Percentiles rank a stretch among this genome's conserved stretches.
phyloP scores from a whole-genome alignment of 2,888 invertebrate genomes.

The Hypselothyrea guttata region DNA sequence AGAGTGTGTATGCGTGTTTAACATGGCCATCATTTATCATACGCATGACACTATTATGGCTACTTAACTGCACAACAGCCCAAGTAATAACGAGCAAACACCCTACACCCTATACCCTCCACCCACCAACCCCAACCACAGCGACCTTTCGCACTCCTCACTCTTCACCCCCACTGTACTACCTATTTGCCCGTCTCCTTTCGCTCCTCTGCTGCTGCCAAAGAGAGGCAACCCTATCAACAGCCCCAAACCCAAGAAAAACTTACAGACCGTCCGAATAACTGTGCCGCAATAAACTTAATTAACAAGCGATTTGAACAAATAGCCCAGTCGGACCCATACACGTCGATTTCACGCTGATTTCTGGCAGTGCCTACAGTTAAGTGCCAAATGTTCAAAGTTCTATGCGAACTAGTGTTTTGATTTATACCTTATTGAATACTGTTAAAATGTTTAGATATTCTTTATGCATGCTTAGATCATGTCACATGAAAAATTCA shows the following conservation, averaged over 20 bases:
- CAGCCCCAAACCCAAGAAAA: slow-evolving; percentile 14
- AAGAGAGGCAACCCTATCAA: slow-evolving; percentile 5
- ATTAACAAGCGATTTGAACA: slow-evolving; percentile 63
- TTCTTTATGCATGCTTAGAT: too few species aligned
- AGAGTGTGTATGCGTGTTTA: slow-evolving; percentile 26
- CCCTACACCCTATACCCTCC: not conserved
- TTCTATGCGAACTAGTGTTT: too few species aligned
- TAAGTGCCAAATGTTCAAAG: too few species aligned
- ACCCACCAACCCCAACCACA: not conserved
- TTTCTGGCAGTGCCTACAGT: too few species aligned
- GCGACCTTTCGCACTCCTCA: too few species aligned
- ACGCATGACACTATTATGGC: slow-evolving; percentile 64
- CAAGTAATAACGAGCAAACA: slow-evolving; percentile 48
- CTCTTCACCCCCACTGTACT: too few species aligned
- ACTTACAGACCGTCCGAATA: slow-evolving; percentile 33
- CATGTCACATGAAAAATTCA: too few species aligned
- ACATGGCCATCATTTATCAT: slow-evolving; percentile 63
- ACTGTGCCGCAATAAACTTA: slow-evolving; percentile 57
- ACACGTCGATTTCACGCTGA: too few species aligned
- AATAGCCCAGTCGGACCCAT: slow-evolving; percentile 13
- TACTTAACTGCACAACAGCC: slow-evolving; percentile 62
- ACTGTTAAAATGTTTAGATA: too few species aligned
- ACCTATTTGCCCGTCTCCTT: too few species aligned
- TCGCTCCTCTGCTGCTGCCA: not conserved
- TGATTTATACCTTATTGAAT: too few species aligned